Conservation (phyloP, 2,113 vertebrate species). For the Procavia capensis region DNA sequence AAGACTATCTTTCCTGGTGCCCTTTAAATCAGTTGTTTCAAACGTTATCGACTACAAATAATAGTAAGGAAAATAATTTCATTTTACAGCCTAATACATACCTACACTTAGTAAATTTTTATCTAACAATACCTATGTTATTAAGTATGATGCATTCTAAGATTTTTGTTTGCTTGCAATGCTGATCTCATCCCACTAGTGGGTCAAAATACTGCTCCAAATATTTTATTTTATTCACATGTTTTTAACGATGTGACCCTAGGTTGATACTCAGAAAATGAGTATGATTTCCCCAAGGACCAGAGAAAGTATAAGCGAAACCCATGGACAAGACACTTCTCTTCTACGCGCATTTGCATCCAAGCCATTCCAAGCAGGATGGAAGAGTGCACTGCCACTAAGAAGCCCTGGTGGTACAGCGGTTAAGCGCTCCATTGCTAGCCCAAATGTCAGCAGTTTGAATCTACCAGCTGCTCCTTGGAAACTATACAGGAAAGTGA, state of each 20-base stretch:
- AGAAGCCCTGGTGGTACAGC: too few relatives aligned
- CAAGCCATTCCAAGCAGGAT: not conserved
- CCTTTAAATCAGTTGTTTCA: not conserved
- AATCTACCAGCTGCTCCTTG: too few relatives aligned
- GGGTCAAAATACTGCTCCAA: not conserved
- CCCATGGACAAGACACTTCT: not conserved
- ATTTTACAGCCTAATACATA: not conserved
- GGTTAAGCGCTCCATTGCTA: too few relatives aligned
- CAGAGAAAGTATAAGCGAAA: not conserved
- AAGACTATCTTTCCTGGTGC: not conserved
- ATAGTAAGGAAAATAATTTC: not conserved
- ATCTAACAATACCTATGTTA: not conserved
- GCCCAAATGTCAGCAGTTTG: too few relatives aligned
- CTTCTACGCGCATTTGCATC: too few relatives aligned
- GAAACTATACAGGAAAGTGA: too few relatives aligned
- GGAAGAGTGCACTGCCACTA: too few relatives aligned
- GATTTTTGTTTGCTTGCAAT: not conserved
- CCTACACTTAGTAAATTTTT: not conserved
- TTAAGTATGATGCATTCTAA: not conserved
- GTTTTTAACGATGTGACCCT: constrained; percentile 18
- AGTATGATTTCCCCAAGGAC: not conserved
- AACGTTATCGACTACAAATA: not conserved
- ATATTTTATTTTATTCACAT: not conserved
- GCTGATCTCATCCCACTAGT: not conserved
- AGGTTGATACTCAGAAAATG: not conserved